Evolutionary conservation across 2,888 invertebrate genomes (phyloP).

Genomic region (Bugula neritina): DNA sequence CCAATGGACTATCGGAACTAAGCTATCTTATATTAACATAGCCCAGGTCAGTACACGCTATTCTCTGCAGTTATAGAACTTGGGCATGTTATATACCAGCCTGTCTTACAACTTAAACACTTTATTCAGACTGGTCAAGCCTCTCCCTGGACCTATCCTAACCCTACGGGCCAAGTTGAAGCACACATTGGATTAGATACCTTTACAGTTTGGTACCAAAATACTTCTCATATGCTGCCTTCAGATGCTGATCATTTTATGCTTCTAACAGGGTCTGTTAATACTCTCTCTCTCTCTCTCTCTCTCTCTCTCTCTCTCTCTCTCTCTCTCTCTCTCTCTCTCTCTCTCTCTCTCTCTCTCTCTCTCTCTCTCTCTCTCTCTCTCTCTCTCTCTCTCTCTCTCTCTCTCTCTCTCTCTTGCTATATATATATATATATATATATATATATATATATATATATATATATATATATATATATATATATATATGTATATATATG

Average conservation of each 20-base stretch:
- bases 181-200: not conserved
- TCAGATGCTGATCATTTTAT: not conserved
- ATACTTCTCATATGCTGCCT: not conserved
- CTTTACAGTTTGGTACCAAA: not conserved
- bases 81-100: too few species aligned
- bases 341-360: conserved; percentile 23
- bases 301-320: conserved; percentile 12
- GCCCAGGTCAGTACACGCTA: conserved; percentile 6
- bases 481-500: too few species aligned
- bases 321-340: conserved; percentile 11
- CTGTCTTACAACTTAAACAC: too few species aligned
- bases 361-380: conserved; percentile 22
- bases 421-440: too few species aligned
- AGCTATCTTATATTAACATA: not conserved
- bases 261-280: not conserved
- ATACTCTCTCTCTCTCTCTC: conserved; percentile 14
- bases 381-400: conserved; percentile 12
- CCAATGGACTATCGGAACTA: not conserved
- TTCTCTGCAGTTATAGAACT: too few species aligned
- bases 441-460: too few species aligned
- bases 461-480: too few species aligned
- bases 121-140: not conserved
- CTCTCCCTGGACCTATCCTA: not conserved
- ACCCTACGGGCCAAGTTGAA: not conserved
- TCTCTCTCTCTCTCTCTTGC: conserved; percentile 8